These are phyloP conservation scores for Conus canariensis DNA, from an alignment of 2,888 invertebrate genomes.

Conservation along the genomic window DNA sequence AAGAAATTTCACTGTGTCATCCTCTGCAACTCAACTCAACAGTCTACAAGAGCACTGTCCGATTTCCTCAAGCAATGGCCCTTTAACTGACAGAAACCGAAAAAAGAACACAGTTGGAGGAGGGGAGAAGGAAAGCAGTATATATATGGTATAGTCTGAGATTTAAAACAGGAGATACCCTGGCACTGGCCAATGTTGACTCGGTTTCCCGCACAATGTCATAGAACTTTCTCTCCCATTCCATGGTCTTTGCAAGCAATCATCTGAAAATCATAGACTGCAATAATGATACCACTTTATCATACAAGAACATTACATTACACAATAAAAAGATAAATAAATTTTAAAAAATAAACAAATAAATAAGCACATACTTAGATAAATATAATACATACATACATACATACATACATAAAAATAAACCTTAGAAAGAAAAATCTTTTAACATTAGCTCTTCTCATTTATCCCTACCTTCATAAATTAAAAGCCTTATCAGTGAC, in stretches of 20 bases:
- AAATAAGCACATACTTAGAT: not conserved
- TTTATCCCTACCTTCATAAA: no score
- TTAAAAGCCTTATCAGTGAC: no score
- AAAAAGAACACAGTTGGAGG: not conserved
- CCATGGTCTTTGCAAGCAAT: slow-evolving; percentile 1
- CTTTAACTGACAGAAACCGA: no score
- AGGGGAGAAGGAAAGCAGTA: not conserved
- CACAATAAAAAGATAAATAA: not conserved
- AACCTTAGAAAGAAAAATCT: no score
- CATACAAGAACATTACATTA: not conserved
- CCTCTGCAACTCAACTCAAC: no score
- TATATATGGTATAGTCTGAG: not conserved
- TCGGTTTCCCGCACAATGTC: slow-evolving; percentile 63
- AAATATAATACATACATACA: not conserved
- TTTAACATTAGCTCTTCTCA: no score
- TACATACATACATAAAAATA: not conserved
- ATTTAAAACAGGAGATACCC: slow-evolving; percentile 1
- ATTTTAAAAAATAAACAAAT: not conserved
- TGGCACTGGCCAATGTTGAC: slow-evolving; percentile 58
- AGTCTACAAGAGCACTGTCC: no score
- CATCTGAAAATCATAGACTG: not conserved
- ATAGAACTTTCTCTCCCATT: slow-evolving; percentile 62
- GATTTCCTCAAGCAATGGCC: no score
- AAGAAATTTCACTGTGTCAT: no score
- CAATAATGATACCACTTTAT: not conserved